These are phyloP conservation scores for Lineus longissimus DNA, from an alignment of 1,140 invertebrate genomes.

Conservation along the genomic window DNA sequence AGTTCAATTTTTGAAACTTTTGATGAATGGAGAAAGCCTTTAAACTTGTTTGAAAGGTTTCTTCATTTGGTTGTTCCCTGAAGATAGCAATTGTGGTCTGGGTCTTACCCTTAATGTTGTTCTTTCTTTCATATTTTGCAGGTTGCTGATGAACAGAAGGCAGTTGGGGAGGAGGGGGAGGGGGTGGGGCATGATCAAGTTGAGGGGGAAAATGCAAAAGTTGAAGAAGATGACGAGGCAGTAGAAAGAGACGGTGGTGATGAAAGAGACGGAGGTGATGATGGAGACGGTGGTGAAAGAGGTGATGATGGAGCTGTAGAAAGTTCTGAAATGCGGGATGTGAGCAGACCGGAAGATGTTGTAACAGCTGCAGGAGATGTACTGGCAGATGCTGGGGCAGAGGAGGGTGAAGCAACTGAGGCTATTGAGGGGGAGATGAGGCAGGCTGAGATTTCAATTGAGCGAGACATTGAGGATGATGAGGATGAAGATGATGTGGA, in stretches of 20 bases:
- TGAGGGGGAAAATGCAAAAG: slow-evolving; percentile 9
- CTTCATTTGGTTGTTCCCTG: no score
- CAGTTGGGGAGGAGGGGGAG: not conserved
- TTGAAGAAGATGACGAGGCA: slow-evolving; percentile 14
- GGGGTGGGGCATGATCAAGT: not conserved
- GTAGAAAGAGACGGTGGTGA: not conserved
- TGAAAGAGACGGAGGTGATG: not conserved
- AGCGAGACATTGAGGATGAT: slow-evolving; percentile 11
- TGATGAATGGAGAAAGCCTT: no score
- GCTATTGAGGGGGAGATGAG: slow-evolving; percentile 6
- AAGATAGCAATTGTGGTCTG: no score
- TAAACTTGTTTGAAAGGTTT: no score
- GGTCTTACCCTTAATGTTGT: no score
- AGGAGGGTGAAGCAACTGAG: slow-evolving; percentile 7
- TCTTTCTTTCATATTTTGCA: no score
- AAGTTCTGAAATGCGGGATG: no score
- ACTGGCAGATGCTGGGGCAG: not conserved
- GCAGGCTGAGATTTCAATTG: slow-evolving; percentile 2
- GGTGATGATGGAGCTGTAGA: not conserved
- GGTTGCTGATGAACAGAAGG: no score
- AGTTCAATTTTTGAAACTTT: no score
- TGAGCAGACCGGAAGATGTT: not conserved
- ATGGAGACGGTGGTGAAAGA: not conserved
- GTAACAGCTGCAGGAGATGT: not conserved
- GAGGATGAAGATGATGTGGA: slow-evolving; percentile 11